Conservation (phyloP, 2,888 invertebrate species). For the Sinopyrophorus schimmeli region DNA sequence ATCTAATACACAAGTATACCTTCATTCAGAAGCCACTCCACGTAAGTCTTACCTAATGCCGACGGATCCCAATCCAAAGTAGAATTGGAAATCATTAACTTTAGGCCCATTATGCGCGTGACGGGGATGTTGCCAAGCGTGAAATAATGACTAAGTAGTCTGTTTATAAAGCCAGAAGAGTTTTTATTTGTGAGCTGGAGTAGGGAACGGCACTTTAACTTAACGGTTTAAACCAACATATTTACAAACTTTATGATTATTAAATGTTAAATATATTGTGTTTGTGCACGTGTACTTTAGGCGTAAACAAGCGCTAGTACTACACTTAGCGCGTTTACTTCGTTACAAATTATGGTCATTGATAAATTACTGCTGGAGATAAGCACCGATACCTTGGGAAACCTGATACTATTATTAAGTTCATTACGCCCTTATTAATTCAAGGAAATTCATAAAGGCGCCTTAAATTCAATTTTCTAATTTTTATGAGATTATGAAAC, state of each 20-base stretch:
- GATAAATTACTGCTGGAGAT: no score
- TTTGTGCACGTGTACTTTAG: background rate
- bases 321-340: no score
- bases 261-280: constrained; percentile 19
- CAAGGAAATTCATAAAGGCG: no score
- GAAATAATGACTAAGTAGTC: constrained; percentile 35
- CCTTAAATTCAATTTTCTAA: no score
- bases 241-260: constrained; percentile 21
- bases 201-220: constrained; percentile 10
- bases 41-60: constrained; percentile 32
- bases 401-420: no score
- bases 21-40: constrained; percentile 38
- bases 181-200: constrained; percentile 14
- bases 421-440: no score
- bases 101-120: constrained; percentile 34
- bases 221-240: constrained; percentile 16
- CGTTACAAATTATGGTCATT: no score
- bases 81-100: constrained; percentile 32
- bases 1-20: constrained; percentile 43
- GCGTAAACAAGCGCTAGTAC: constrained; percentile 13
- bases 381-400: no score
- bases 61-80: constrained; percentile 20
- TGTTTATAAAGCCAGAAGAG: constrained; percentile 29
- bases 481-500: no score
- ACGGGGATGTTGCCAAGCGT: constrained; percentile 31